Base-by-base conservation (phyloP, 1,140 invertebrate genomes). In the Zaprionus ghesquierei region DNA sequence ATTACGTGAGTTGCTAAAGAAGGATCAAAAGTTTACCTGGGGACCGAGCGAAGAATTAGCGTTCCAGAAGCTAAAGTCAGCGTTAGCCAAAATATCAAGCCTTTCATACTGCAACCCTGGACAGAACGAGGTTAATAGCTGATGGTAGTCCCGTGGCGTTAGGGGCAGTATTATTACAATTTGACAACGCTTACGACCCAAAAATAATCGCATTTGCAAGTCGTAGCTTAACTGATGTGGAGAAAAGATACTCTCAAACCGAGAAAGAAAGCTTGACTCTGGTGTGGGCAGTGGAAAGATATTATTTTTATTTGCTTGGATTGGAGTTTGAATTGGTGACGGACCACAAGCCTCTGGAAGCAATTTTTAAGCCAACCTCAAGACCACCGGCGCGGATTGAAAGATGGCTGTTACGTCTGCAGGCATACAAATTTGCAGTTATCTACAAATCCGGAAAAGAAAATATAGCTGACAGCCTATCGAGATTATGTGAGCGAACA, bases 221-320 rank as follows among this genome's bases (percentile, higher is more conserved):
- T 23, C 29, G 9, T 3, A 31, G 29, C 9, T 10, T 31, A 10
- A 31, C 29, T 9, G 29, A 31, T 31, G 29, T 31, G 10, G 33
- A 77, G 10, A 64, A 41, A 18, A 49, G 59, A 18, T 77, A 77
- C 23, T 72, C 62, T 4, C 74, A 77, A 18, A 72, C 59, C 13
- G 54, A 64, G n/a, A 73, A 75, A 27, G 66, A 75, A 56, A 76
- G 56, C 31, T 71, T 2, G 61, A n/a, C 68, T 12, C 25, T 65
- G 4, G 69, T 73, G 5, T 69, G 69, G 51, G 25, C 27, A 0
- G 51, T 62, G 1, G 56, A 62, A 44, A 56, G 8, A 18, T 65
- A 65, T 8, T 63, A 68, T 27, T 68, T 6, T 22, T 77, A 73
- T 8, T 25, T 71, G 15, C 27, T 55, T 1, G 62, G 59, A 3